A percentile compares a stretch with the other conserved stretches of the same genome.
Evolutionary conservation across 1,140 invertebrate species (phyloP).

Genomic region (Mya arenaria): DNA sequence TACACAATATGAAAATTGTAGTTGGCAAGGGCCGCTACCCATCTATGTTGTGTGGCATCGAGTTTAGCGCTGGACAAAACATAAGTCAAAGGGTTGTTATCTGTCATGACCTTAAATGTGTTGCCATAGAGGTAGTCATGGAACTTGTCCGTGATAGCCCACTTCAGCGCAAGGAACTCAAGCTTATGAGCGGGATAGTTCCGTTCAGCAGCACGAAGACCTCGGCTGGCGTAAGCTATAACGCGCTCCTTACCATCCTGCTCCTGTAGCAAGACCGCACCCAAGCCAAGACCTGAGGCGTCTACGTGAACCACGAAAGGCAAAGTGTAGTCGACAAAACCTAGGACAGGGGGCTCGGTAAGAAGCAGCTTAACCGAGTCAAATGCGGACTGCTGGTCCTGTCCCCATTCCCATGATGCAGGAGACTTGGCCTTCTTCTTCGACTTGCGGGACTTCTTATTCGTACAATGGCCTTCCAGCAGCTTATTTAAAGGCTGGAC

Average conservation of each 20-base stretch:
- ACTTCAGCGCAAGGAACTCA: conserved; percentile 11
- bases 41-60: conserved; percentile 3
- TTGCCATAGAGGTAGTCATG: conserved; percentile 12
- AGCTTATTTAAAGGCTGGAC: conserved; percentile 20
- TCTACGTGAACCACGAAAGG: conserved; percentile 60
- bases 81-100: conserved; percentile 47
- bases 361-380: neutral
- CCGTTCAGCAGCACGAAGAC: conserved; percentile 19
- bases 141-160: conserved; percentile 4
- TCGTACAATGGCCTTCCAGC: conserved; percentile 12
- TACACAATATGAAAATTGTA: neutral
- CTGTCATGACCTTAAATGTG: conserved; percentile 13
- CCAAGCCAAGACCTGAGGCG: conserved; percentile 60
- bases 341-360: neutral
- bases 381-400: neutral
- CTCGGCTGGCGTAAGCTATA: conserved; percentile 56
- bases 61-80: conserved; percentile 25
- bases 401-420: conserved; percentile 15
- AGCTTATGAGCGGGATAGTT: conserved; percentile 9
- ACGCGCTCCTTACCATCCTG: conserved; percentile 56
- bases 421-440: conserved; percentile 2
- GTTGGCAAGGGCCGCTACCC: neutral
- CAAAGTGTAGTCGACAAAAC: conserved; percentile 27
- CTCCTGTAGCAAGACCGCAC: conserved; percentile 67
- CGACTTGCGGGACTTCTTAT: neutral